Evolutionary conservation across 1,140 invertebrate genomes (phyloP).

Genomic region (Harlomillsia oculata): DNA sequence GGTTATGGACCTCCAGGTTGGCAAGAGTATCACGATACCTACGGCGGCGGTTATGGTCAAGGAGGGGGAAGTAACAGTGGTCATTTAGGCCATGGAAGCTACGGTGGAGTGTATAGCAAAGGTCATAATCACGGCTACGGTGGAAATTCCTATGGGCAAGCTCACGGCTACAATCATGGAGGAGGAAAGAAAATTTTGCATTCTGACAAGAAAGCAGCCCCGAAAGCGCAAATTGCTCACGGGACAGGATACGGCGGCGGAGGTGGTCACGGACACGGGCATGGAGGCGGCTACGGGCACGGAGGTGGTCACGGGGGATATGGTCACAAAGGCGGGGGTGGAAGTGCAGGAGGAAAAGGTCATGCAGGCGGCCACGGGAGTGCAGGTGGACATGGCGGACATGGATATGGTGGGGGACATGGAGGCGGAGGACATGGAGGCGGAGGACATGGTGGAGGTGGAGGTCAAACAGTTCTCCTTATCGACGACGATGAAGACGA

Average conservation of each 20-base stretch:
- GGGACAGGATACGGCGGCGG: neutral
- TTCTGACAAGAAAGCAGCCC: neutral
- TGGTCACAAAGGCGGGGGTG: neutral
- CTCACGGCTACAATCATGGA: neutral
- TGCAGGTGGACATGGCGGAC: neutral
- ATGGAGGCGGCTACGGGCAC: neutral
- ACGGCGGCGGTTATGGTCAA: too few species aligned
- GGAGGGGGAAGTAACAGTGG: neutral
- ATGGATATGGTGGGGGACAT: neutral
- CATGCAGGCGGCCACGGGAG: neutral
- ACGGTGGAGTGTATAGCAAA: neutral
- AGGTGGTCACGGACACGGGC: neutral
- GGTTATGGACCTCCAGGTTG: neutral
- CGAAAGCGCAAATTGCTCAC: neutral
- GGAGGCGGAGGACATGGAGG: neutral
- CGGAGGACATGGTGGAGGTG: neutral
- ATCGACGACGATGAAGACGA: constrained; percentile 11
- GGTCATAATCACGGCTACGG: constrained; percentile 2
- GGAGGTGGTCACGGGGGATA: neutral
- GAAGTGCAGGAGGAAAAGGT: neutral
- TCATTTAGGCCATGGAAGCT: neutral
- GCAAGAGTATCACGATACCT: too few species aligned
- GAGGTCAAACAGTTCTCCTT: constrained; percentile 1
- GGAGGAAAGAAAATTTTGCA: neutral
- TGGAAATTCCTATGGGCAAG: neutral